Evolutionary conservation across 2,113 vertebrate genomes (phyloP).

Genomic region (Arvicanthis niloticus): DNA sequence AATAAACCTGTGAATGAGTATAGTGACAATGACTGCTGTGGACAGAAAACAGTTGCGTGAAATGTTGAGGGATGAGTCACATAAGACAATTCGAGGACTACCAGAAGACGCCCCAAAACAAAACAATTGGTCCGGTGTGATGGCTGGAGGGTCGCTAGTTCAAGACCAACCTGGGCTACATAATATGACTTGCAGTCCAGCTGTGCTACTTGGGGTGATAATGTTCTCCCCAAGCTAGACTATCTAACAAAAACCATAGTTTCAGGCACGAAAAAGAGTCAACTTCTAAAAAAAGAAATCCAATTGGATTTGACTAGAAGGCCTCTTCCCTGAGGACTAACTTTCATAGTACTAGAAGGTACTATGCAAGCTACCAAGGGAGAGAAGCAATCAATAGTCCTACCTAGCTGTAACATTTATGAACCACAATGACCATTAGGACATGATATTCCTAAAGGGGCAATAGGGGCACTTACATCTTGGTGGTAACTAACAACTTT

Average conservation of each 20-base stretch:
- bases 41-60: background rate
- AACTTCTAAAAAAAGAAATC: background rate
- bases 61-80: background rate
- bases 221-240: background rate
- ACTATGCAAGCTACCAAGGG: no score
- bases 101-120: background rate
- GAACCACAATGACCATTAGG: background rate
- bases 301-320: background rate
- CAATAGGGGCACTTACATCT: background rate
- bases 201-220: no score
- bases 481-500: background rate
- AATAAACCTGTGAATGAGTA: constrained; percentile 87
- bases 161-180: background rate
- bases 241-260: background rate
- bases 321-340: background rate
- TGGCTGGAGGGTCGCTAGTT: background rate
- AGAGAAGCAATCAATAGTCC: background rate
- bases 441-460: background rate
- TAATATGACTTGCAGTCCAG: background rate
- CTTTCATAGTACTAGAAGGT: background rate
- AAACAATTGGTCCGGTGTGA: background rate
- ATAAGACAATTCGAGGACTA: background rate
- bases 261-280: background rate
- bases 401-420: background rate
- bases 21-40: background rate